A percentile compares a stretch with the other conserved stretches of the same genome.
Conservation (phyloP, 2,888 invertebrate species). For the Epistrophe grossulariae region DNA sequence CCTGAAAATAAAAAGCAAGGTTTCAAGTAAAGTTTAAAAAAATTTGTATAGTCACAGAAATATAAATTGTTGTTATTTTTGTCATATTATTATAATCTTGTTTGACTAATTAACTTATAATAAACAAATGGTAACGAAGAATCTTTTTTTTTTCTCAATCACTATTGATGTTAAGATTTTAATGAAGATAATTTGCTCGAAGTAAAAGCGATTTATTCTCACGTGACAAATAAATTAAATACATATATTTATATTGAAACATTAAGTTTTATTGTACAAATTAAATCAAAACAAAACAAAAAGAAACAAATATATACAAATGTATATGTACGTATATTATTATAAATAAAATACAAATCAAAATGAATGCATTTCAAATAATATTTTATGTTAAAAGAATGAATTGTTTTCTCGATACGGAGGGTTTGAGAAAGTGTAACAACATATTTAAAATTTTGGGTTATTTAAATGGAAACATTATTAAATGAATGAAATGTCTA, state of each 20-base stretch:
- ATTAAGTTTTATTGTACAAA: neutral
- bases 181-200: too few relatives aligned
- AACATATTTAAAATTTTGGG: too few relatives aligned
- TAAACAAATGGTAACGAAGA: neutral
- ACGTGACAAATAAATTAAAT: too few relatives aligned
- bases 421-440: too few relatives aligned
- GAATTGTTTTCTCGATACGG: too few relatives aligned
- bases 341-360: neutral
- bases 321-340: neutral
- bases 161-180: too few relatives aligned
- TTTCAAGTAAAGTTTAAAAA: neutral
- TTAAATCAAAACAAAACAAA: neutral
- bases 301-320: neutral
- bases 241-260: neutral
- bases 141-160: neutral
- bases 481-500: too few relatives aligned
- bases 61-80: too few relatives aligned
- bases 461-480: too few relatives aligned
- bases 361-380: slow-evolving; percentile 16
- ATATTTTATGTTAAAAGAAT: neutral
- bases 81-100: neutral
- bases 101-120: neutral
- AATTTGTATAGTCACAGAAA: neutral
- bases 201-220: too few relatives aligned
- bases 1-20: neutral